Percentiles rank a stretch among this genome's conserved stretches.
These are phyloP conservation scores for Scaptomyza parva DNA, from an alignment of 2,888 invertebrate genomes.

Conservation along the genomic window DNA sequence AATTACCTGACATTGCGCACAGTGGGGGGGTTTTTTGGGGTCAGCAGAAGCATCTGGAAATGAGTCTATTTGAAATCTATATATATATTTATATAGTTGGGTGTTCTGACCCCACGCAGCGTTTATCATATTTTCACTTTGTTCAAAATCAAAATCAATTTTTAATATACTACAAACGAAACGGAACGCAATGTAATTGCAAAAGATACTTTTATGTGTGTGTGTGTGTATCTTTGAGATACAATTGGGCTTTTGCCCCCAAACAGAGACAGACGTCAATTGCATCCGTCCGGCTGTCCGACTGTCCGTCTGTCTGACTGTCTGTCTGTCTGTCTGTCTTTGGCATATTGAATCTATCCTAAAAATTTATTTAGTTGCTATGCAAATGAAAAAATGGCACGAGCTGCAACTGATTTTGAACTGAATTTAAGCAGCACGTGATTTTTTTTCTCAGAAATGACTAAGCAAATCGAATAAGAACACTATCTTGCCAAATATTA, in stretches of 20 bases:
- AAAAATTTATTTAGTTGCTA: conserved; percentile 35
- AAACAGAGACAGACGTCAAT: conserved; percentile 32
- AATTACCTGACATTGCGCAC: conserved; percentile 59
- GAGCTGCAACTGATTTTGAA: conserved; percentile 1
- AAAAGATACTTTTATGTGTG: conserved; percentile 23
- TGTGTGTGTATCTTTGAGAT: conserved; percentile 28
- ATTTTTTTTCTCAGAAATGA: not conserved
- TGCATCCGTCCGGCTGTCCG: conserved; percentile 30
- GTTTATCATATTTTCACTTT: conserved; percentile 47
- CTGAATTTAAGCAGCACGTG: not conserved
- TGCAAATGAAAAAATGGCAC: not conserved
- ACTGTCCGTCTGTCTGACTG: conserved; percentile 11
- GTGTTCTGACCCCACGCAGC: conserved; percentile 60
- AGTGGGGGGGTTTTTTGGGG: conserved; percentile 23
- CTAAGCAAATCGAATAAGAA: not conserved
- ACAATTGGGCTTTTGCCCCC: conserved; percentile 24
- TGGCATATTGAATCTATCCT: conserved; percentile 13
- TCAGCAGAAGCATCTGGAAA: conserved; percentile 44
- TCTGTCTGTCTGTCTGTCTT: conserved; percentile 8
- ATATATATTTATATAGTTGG: conserved; percentile 21
- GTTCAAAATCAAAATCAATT: conserved; percentile 29
- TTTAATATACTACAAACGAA: conserved; percentile 14
- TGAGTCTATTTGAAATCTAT: conserved; percentile 22
- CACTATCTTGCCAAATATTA: too few species aligned
- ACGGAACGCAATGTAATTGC: conserved; percentile 32